Evolutionary conservation across 2,888 invertebrate genomes (phyloP), one percentile per base, ranked within the genome.

Genomic region (Rhaphigaster nebulosa): DNA sequence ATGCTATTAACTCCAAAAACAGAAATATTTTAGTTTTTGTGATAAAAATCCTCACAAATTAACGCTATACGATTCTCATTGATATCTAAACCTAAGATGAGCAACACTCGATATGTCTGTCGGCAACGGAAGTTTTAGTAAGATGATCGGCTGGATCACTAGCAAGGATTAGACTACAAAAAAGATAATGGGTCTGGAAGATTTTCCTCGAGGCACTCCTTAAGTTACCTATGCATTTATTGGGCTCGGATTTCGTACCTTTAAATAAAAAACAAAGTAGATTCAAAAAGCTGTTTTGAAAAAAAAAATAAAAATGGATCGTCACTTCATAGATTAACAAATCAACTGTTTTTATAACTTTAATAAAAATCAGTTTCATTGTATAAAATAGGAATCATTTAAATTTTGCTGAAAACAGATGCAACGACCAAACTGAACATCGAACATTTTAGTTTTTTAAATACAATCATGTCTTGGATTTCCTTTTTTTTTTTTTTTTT

Each of bases 131-230:
- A 76, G 38, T 76, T 76, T 38, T 23, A 38, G 70, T 38, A 76
- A 76, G 34, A 38, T 23, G 70, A 65, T 65, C 65, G 65, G 29
- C 29, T 29, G 65, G 65, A 76, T 76, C 70, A 76, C 70, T 76
- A 20, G 70, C 34, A 8, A 38, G 70, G 70, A 76, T 38, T 20
- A 38, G 38, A 34, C 70, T 20, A 38, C 38, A 76, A 76, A 76
- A 76, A 76, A 76, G 70, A 76, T 76, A 76, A 76, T 76, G 38
- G 70, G 20, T 38, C 20, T 76, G 70, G 34, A 76, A 76, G 70
- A 76, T 18, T 76, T 76, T 38, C 34, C 70, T 20, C 38, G 38
- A 8, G 34, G 18, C 34, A 76, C 70, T 76, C 34, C 70, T 76
- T 76, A 38, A 38, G 70, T 76, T 76, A 76, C 70, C 70, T 38